Conservation (phyloP, 2,888 invertebrate genomes). For the Orthonychiurus folsomi region DNA sequence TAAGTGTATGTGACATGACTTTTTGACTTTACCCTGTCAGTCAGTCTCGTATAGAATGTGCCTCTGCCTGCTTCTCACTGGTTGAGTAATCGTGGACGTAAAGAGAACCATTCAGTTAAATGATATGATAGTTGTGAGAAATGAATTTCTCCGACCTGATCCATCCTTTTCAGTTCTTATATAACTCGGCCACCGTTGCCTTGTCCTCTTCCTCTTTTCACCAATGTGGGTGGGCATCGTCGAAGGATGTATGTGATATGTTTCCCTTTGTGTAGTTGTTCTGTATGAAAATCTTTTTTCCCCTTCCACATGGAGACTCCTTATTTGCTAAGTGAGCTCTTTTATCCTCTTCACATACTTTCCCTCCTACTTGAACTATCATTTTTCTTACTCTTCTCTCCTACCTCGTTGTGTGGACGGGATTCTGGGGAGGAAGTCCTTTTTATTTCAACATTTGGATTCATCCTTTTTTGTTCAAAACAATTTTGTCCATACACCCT, state of each 20-base stretch:
- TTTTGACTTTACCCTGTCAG: neutral
- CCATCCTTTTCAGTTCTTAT: neutral
- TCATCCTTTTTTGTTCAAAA: no score
- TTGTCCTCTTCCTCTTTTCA: no score
- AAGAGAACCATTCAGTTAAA: neutral
- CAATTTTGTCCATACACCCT: no score
- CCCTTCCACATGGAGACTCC: neutral
- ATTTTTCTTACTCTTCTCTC: neutral
- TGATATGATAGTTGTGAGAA: neutral
- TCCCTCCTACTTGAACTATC: neutral
- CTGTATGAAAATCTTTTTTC: neutral
- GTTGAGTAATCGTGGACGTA: neutral
- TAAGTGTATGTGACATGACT: neutral
- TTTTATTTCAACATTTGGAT: neutral
- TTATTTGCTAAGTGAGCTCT: slow-evolving; percentile 1
- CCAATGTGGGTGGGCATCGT: no score
- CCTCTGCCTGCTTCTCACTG: no score
- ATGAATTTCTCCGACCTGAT: slow-evolving; percentile 1
- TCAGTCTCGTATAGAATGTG: neutral
- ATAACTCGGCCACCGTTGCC: no score
- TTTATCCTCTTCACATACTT: slow-evolving; percentile 1
- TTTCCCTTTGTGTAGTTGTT: neutral
- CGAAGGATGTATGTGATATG: no score
- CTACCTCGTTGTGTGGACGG: neutral
- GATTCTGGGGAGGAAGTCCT: no score